Percentiles rank a stretch among this genome's conserved stretches.
phyloP scores from a whole-genome alignment of 1,140 invertebrate species.

The Trichonephila inaurata region DNA sequence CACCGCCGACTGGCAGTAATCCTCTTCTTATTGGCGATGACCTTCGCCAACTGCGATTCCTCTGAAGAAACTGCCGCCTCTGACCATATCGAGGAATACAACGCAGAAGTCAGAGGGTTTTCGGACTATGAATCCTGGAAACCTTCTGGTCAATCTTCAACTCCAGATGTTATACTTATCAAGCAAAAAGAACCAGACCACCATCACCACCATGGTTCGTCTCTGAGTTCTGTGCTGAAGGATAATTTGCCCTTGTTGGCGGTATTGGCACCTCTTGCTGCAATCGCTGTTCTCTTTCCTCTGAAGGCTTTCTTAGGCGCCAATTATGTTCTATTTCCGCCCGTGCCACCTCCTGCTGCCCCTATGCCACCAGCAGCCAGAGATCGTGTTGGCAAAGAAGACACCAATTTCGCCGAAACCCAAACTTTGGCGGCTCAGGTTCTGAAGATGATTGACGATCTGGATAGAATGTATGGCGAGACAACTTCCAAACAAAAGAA shows the following conservation, averaged over 20 bases:
- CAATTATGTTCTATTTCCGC: constrained; percentile 51
- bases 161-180: constrained; percentile 70
- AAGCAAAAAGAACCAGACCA: constrained; percentile 67
- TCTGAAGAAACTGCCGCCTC: constrained; percentile 15
- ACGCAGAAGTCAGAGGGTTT: constrained; percentile 49
- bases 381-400: constrained; percentile 11
- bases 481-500: constrained; percentile 11
- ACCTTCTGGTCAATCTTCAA: constrained; percentile 51
- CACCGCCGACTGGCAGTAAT: neutral
- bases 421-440: constrained; percentile 46
- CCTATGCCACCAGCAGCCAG: constrained; percentile 23
- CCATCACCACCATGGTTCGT: neutral
- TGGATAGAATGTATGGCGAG: constrained; percentile 61
- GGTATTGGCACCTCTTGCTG: constrained; percentile 54
- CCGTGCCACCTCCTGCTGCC: constrained; percentile 42
- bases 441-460: constrained; percentile 68
- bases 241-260: constrained; percentile 69
- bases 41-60: neutral
- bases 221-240: constrained; percentile 47
- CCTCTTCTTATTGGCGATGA: constrained; percentile 45
- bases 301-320: constrained; percentile 61
- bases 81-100: neutral
- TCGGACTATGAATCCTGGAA: constrained; percentile 68
- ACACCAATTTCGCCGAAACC: constrained; percentile 12
- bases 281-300: constrained; percentile 48